Evolutionary conservation across 2,113 vertebrate species (phyloP), one percentile per base, ranked within the genome.

Genomic region (Aviceda subcristata): DNA sequence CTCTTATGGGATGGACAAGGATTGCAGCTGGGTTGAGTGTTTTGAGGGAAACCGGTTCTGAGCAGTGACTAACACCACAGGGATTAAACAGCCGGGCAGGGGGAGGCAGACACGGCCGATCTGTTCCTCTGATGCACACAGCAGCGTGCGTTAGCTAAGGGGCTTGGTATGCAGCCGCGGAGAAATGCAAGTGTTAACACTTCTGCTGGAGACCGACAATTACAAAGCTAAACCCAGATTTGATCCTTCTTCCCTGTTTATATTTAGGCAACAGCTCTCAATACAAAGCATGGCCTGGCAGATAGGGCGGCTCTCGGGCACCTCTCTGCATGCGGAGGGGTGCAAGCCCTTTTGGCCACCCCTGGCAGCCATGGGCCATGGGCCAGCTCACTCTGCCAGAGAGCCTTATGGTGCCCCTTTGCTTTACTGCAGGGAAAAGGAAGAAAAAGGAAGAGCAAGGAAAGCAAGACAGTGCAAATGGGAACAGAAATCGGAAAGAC

Each of bases 401-500:
- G 71, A 71, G 27, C 43, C 86, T 96, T 92, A 95, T 9, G 6
- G 55, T 76, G 84, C 34, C 90, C 64, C 69, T 96, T 91, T 94
- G 83, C 62, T 90, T 94, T 23, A 8, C 94, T 96, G 51, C 97
- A 98, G 99, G 98, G 97, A 97, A 98, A 94, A 98, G 98, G 95
- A 97, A 98, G 97, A 97, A 91, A 45, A 98, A 98, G 62, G 98
- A 98, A 20, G 97, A 98, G 56, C 97, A 98, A 97, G 98, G 97
- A 84, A 98, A 96, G 62, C 88, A 96, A 78, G 98, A 98, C 92
- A 97, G 98, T 13, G 55, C 94, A 59, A 97, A 98, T 62, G 98
- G 98, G 97, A 98, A 98, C 41, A 86, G 93, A 62, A 96, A 95
- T 96, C 95, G 96, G 76, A 98, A 99, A 87, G 98, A 98, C 90